Conservation (phyloP, 2,888 invertebrate genomes). For the Heliconius cydno region DNA sequence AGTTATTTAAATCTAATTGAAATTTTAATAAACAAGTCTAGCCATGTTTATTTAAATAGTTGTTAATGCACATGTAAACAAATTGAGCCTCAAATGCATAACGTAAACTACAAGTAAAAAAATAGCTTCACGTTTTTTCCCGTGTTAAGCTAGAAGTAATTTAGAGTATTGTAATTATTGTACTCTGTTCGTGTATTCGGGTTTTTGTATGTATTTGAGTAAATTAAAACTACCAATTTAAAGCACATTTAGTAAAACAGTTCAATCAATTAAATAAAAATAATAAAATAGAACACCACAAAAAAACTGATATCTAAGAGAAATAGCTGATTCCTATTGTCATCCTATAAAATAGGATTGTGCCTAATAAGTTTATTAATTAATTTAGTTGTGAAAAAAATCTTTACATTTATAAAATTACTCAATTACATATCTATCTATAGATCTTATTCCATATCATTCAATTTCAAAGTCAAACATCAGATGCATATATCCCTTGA, state of each 20-base stretch:
- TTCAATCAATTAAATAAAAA: too few relatives aligned
- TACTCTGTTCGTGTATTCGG: neutral
- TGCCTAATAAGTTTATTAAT: too few relatives aligned
- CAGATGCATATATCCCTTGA: constrained; percentile 20
- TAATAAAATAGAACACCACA: too few relatives aligned
- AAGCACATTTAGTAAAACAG: too few relatives aligned
- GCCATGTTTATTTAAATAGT: constrained; percentile 21
- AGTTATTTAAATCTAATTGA: constrained; percentile 40
- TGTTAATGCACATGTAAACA: neutral
- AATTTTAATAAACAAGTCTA: constrained; percentile 31
- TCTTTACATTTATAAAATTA: neutral
- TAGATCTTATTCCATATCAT: neutral
- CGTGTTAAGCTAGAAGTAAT: too few relatives aligned
- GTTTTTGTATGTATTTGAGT: too few relatives aligned
- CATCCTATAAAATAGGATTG: neutral
- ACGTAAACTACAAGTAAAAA: neutral
- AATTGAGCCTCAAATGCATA: neutral
- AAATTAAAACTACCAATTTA: too few relatives aligned
- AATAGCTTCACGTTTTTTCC: too few relatives aligned
- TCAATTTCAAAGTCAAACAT: constrained; percentile 26
- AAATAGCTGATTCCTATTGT: too few relatives aligned
- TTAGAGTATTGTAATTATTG: neutral
- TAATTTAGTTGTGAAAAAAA: too few relatives aligned
- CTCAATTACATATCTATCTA: neutral
- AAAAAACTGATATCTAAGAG: too few relatives aligned